Evolutionary conservation across 2,888 invertebrate species (phyloP).

Genomic region (Lagria hirta): DNA sequence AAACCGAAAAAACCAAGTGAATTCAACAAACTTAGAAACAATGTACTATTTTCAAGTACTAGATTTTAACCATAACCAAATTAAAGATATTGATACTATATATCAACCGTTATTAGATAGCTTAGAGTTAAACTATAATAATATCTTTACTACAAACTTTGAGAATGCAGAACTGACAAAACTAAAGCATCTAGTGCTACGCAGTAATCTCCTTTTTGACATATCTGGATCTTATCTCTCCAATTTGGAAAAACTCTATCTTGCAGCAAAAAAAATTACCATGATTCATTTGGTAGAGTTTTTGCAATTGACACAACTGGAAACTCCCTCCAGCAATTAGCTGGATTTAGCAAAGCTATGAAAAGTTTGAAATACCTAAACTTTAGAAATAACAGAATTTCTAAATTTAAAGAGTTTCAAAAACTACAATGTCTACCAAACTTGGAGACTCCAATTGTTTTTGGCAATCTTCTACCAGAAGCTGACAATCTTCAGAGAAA

Average conservation of each 20-base stretch:
- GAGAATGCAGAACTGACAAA: constrained; percentile 41
- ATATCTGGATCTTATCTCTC: constrained; percentile 56
- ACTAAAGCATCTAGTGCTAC: constrained; percentile 59
- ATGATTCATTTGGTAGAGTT: constrained; percentile 55
- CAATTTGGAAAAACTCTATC: constrained; percentile 69
- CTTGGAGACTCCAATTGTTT: constrained; percentile 58
- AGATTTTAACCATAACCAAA: constrained; percentile 59
- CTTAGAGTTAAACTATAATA: constrained; percentile 58
- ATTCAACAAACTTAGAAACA: constrained; percentile 55
- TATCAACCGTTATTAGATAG: constrained; percentile 59
- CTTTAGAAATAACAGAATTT: constrained; percentile 59
- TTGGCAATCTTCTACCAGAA: constrained; percentile 56
- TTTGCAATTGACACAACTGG: constrained; percentile 61
- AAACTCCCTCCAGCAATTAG: constrained; percentile 58
- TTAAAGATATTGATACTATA: constrained; percentile 57
- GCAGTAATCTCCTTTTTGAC: constrained; percentile 52
- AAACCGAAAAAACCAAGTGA: constrained; percentile 60
- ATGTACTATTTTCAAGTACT: constrained; percentile 65
- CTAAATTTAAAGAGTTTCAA: constrained; percentile 57
- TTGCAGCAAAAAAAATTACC: constrained; percentile 49
- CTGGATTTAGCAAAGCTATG: constrained; percentile 56
- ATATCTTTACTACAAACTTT: constrained; percentile 46
- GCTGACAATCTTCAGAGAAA: constrained; percentile 9
- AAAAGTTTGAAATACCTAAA: constrained; percentile 60
- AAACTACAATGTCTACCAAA: constrained; percentile 57